Evolutionary conservation across 1,140 invertebrate species (phyloP), one percentile per base, ranked within the genome.

Genomic region (Hycleus cichorii): DNA sequence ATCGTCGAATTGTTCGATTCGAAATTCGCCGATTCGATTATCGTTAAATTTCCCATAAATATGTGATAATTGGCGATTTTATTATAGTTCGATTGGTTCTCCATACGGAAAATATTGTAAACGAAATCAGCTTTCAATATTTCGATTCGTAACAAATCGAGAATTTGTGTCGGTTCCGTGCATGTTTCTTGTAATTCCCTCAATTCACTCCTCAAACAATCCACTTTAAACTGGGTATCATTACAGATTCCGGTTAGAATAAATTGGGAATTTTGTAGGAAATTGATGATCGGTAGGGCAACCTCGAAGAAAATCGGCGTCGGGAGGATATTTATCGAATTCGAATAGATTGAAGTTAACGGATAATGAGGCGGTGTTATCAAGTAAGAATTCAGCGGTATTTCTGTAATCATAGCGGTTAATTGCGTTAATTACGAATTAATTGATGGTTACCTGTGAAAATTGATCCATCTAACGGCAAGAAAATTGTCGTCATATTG

Each of bases 301-400:
- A 70, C 58, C 18, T 70, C 67, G 24, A 72, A 66, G 3, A 72
- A 49, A 12, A 68, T n/a, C 25, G 66, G 64, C 27, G 57, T 62
- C 12, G 64, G 64, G 9, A 61, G 56, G 12, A 71, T 62, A 49
- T 66, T 69, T 10, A 44, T 40, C 26, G 46, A 26, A 6, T 40
- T 58, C 38, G 11, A 39, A 49, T 25, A 25, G 42, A 7, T 39
- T 47, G 26, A 44, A 39, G 10, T 26, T 39, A 49, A 18, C 12
- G 45, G 62, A 11, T 47, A 25, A 27, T 65, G 54, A 9, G 57
- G 53, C 10, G 57, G 63, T 47, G 64, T 48, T n/a, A 72, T 69
- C 2, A 71, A 39, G 55, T 59, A 71, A 11, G 42, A 51, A 40
- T 60, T 60, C 48, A 64, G 62, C 0, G 65, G 64, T 11, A 69